Evolutionary conservation across 35 echinoderm and acorn worm genomes (phyloP), one percentile per base, ranked within the genome.

Genomic region (Stichopus chloronotus): DNA sequence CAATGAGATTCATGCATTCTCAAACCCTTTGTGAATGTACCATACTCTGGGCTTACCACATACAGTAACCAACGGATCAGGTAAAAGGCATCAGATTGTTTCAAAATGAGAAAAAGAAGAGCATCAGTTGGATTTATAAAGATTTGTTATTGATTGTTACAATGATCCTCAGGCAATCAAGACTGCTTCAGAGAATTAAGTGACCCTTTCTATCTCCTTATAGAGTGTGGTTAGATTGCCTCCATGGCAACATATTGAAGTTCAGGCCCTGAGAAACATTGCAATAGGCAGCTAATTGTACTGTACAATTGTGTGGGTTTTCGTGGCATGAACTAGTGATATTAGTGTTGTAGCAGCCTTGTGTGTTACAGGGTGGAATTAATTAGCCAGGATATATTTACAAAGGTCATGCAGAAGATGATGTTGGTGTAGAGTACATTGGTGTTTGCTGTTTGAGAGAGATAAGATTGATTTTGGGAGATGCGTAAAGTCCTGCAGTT

Each of bases 161-260:
- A 8, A 43, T 83, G 53, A 83, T 52, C 80, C 80, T 83, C 53
- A 83, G 55, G 80, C 80, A 83, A 55, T 55, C 12, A 56, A 83
- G 4, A 65, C 61, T 65, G 61, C 19, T 65, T 65, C 61, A 65
- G 11, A 65, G 61, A 65, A 65, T 65, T 65, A 65, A 65, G 61
- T 65, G 61, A 19, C 61, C 61, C 61, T 65, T 65, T 65, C 61
- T 65, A 9, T 65, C 61, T 9, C 61, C 11, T 19, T 65, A 65
- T 65, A 19, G 19, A 55, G 43, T 43, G 43, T 24, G 13, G n/a
- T 53, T 53, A 83, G 55, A 43, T 11, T 53, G 80, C 55, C 17
- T 52, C 80, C 55, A 83, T 55, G 53, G 80, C 80, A 83, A 83
- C 80, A 83, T 83, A 83, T 83, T 83, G 80, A 83, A 83, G 14